phyloP scores from a whole-genome alignment of 2,113 vertebrate species.

The Naja naja region DNA sequence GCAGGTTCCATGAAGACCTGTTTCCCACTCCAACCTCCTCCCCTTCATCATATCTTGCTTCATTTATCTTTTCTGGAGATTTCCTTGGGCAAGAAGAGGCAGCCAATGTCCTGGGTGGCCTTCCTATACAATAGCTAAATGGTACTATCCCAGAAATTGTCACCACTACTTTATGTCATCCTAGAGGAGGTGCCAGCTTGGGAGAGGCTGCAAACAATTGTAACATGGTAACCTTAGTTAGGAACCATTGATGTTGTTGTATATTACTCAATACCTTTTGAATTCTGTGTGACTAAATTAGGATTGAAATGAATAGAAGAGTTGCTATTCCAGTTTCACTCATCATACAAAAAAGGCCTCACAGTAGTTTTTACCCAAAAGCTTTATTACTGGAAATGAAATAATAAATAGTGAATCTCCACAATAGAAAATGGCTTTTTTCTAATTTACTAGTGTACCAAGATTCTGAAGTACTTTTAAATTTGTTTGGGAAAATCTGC shows the following conservation, averaged over 20 bases:
- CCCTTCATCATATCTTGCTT: background rate
- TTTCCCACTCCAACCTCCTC: background rate
- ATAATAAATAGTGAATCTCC: background rate
- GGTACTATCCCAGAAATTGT: background rate
- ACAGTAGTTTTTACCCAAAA: background rate
- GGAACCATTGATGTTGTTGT: background rate
- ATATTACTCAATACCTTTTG: background rate
- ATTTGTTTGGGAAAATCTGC: background rate
- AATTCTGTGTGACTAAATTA: background rate
- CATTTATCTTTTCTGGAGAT: background rate
- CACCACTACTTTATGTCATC: background rate
- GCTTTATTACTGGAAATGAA: background rate
- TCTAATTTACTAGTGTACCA: background rate
- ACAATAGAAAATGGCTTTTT: background rate
- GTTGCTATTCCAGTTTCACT: background rate
- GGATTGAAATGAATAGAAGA: background rate
- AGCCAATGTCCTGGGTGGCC: background rate
- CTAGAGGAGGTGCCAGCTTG: background rate
- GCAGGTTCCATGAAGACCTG: background rate
- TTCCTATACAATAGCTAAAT: background rate
- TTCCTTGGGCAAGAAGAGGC: background rate
- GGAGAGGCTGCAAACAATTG: background rate
- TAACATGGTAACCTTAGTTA: background rate
- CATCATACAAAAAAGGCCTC: background rate
- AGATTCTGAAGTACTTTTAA: constrained; percentile 13